Conservation (phyloP, 2,797 vertebrate species). For the Psittacula echo region DNA sequence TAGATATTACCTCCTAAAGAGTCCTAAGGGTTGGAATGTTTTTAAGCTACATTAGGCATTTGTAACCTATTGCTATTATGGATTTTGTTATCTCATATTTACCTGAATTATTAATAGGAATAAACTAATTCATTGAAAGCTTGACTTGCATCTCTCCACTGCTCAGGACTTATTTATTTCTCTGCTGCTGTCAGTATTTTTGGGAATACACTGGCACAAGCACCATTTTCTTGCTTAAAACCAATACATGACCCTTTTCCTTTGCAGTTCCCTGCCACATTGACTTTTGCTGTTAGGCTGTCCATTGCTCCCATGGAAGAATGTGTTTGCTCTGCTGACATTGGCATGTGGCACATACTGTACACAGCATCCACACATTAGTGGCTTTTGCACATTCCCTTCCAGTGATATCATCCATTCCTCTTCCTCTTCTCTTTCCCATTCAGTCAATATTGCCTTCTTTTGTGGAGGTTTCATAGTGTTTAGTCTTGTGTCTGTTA, state of each 20-base stretch:
- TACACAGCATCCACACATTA: neutral
- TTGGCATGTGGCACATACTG: neutral
- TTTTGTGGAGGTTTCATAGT: neutral
- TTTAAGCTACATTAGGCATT: neutral
- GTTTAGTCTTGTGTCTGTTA: neutral
- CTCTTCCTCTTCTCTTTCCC: neutral
- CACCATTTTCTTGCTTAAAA: neutral
- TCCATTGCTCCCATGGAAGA: neutral
- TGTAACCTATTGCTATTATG: neutral
- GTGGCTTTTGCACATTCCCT: neutral
- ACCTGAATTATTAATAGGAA: neutral
- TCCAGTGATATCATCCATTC: neutral
- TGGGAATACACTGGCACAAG: neutral
- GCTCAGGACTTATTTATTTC: neutral
- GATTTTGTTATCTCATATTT: neutral
- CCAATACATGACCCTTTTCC: neutral
- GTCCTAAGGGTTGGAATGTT: neutral
- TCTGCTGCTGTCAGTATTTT: neutral
- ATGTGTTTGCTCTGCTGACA: neutral
- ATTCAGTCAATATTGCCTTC: neutral
- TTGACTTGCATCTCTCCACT: neutral
- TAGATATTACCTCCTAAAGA: neutral
- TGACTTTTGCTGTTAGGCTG: neutral
- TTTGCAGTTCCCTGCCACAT: neutral
- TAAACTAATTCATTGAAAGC: neutral